A percentile compares a stretch with the other conserved stretches of the same genome.
These are phyloP conservation scores for Parnassius apollo DNA, from an alignment of 2,888 invertebrate genomes.

Conservation along the genomic window DNA sequence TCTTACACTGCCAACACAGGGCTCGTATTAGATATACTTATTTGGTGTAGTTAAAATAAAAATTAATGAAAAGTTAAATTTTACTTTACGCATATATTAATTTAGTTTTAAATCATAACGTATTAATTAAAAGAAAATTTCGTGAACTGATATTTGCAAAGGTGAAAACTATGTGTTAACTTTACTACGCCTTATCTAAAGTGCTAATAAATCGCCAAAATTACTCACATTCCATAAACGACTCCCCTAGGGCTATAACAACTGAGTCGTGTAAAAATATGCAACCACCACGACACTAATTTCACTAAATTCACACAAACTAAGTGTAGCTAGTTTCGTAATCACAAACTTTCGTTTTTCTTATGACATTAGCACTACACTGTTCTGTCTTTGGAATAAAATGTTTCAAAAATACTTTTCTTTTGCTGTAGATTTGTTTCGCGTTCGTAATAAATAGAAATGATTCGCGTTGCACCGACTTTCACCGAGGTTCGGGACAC, in stretches of 20 bases:
- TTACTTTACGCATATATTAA: neutral
- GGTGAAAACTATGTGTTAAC: slow-evolving; percentile 17
- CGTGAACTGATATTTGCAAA: slow-evolving; percentile 5
- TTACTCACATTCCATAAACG: slow-evolving; percentile 45
- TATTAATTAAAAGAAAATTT: slow-evolving; percentile 1
- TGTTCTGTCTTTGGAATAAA: slow-evolving; percentile 31
- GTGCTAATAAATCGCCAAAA: slow-evolving; percentile 34
- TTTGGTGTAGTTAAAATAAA: too few relatives aligned
- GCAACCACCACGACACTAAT: slow-evolving; percentile 31
- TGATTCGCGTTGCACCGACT: slow-evolving; percentile 50
- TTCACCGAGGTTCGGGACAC: slow-evolving; percentile 57
- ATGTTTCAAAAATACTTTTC: slow-evolving; percentile 36
- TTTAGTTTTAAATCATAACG: neutral
- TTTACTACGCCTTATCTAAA: slow-evolving; percentile 30
- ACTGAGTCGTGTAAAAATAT: slow-evolving; percentile 29
- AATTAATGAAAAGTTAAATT: too few relatives aligned
- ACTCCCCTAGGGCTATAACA: slow-evolving; percentile 33
- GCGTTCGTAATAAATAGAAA: slow-evolving; percentile 43
- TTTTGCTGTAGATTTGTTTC: slow-evolving; percentile 39
- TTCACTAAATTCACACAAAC: slow-evolving; percentile 28
- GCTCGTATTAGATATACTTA: too few relatives aligned
- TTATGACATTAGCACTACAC: slow-evolving; percentile 19
- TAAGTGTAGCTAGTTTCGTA: slow-evolving; percentile 15
- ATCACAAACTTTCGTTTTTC: slow-evolving; percentile 12
- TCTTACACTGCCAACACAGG: too few relatives aligned